Percentiles rank a stretch among this genome's conserved stretches.
phyloP scores from a whole-genome alignment of 2,113 vertebrate species.

The Crotophaga sulcirostris region DNA sequence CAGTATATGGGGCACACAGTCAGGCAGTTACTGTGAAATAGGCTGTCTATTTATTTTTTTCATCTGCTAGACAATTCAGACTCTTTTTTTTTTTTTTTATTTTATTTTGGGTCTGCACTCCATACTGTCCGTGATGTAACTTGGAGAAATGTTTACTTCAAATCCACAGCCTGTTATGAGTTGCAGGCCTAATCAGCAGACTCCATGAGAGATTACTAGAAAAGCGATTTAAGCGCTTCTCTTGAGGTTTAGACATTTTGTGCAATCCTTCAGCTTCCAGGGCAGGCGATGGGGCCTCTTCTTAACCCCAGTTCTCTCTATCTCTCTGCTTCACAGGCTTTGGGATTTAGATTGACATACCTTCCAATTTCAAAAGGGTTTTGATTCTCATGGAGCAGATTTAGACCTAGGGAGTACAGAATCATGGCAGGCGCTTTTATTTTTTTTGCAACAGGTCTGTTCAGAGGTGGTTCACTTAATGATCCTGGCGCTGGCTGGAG shows the following conservation, averaged over 20 bases:
- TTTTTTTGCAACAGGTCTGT: not conserved
- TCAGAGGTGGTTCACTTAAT: not conserved
- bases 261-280: not conserved
- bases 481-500: not conserved
- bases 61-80: not conserved
- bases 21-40: not conserved
- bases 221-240: not conserved
- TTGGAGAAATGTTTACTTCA: not conserved
- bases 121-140: not conserved
- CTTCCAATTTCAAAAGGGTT: not conserved
- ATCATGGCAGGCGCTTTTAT: not conserved
- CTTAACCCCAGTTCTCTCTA: not conserved
- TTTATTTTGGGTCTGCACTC: not conserved
- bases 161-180: not conserved
- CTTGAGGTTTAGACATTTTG: not conserved
- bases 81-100: not conserved
- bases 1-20: accelerated
- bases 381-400: not conserved
- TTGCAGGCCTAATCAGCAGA: not conserved
- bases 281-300: not conserved
- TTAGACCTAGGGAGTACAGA: not conserved
- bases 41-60: not conserved
- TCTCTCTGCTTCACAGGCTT: not conserved
- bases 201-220: not conserved
- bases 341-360: not conserved